Percentiles rank a stretch among this genome's conserved stretches.
These are phyloP conservation scores for Paradoxurus hermaphroditus DNA, from an alignment of 2,113 vertebrate species.

Conservation along the genomic window DNA sequence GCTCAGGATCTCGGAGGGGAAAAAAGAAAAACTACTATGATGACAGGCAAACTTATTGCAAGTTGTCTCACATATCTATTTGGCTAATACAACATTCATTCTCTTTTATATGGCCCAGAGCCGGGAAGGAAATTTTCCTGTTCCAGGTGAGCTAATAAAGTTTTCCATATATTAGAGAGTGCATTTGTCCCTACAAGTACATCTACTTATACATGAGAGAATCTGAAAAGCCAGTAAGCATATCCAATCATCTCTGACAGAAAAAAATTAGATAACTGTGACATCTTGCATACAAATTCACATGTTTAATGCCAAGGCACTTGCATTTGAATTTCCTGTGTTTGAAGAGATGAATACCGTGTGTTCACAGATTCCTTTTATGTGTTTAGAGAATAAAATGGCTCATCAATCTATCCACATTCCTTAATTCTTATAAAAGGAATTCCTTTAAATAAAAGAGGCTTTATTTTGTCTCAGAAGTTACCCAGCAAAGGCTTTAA, in stretches of 20 bases:
- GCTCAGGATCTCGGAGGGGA: not conserved
- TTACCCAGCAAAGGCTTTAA: constrained; percentile 12
- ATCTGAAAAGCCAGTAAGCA: constrained; percentile 54
- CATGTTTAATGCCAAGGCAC: constrained; percentile 61
- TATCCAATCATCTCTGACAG: constrained; percentile 52
- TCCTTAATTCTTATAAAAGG: constrained; percentile 54
- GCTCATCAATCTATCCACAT: constrained; percentile 24
- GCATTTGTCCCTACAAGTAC: constrained; percentile 37
- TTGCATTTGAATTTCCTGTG: constrained; percentile 71
- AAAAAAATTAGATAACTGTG: constrained; percentile 52
- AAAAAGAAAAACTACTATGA: not conserved
- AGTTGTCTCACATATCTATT: not conserved
- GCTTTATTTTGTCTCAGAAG: constrained; percentile 19
- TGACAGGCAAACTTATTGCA: not conserved
- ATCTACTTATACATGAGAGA: constrained; percentile 50
- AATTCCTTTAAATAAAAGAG: constrained; percentile 30
- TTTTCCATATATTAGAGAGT: constrained; percentile 39
- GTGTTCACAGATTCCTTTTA: constrained; percentile 60
- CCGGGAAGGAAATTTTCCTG: not conserved
- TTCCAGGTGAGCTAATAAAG: constrained; percentile 35
- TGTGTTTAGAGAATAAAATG: constrained; percentile 60
- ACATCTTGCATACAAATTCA: constrained; percentile 64
- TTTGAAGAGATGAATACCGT: constrained; percentile 67
- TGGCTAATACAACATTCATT: not conserved
- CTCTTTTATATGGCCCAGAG: not conserved